A percentile compares a stretch with the other conserved stretches of the same genome.
Conservation (phyloP, 1,140 invertebrate species). For the Drosophila subobscura region DNA sequence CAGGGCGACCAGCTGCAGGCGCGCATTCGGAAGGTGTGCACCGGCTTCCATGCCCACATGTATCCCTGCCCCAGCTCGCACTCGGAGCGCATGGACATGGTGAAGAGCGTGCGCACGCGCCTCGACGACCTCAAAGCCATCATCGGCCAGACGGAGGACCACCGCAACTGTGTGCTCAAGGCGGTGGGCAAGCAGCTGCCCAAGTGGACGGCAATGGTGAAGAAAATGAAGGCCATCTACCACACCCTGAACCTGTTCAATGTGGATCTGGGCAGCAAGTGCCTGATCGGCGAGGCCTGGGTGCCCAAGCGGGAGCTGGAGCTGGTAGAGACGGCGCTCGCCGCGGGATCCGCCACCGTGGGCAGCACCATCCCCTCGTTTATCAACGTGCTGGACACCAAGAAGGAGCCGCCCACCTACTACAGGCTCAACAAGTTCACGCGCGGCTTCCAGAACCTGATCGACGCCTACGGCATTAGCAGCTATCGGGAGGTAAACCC, state of each 20-base stretch:
- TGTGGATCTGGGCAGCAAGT: constrained; percentile 94
- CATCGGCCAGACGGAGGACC: constrained; percentile 97
- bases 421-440: constrained; percentile 93
- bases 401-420: constrained; percentile 91
- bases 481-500: constrained; percentile 91
- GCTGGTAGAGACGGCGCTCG: constrained; percentile 93
- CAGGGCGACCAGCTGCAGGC: constrained; percentile 99
- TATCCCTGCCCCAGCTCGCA: constrained; percentile 97
- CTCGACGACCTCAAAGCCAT: constrained; percentile 97
- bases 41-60: constrained; percentile 97
- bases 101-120: constrained; percentile 95
- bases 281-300: constrained; percentile 98
- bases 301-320: constrained; percentile 93
- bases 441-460: constrained; percentile 90
- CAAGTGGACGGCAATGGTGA: constrained; percentile 94
- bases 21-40: constrained; percentile 98
- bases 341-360: constrained; percentile 94
- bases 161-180: constrained; percentile 95
- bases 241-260: constrained; percentile 94
- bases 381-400: constrained; percentile 90
- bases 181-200: constrained; percentile 96
- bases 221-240: constrained; percentile 95
- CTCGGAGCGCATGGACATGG: constrained; percentile 95
- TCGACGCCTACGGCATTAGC: constrained; percentile 93
- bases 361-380: constrained; percentile 96